Evolutionary conservation across 2,888 invertebrate species (phyloP), one percentile per base, ranked within the genome.

Genomic region (Platerodrilus igneus): DNA sequence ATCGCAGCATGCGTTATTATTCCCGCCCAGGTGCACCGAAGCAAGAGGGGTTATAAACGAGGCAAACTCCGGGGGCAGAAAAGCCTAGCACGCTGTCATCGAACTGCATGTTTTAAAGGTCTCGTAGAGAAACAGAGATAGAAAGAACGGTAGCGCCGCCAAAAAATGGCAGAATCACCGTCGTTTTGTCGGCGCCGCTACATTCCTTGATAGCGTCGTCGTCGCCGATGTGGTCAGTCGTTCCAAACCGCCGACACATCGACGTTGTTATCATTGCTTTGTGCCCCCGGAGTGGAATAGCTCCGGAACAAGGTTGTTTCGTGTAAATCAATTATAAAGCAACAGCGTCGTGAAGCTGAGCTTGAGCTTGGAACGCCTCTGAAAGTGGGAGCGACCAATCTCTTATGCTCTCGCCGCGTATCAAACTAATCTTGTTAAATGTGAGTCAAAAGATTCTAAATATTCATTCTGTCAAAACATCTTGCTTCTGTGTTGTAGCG

Each of bases 161-260:
- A 58, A 66, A 64, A 66, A 66, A 65, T 64, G 63, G 65, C 66
- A 64, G 55, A 50, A 52, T 50, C 48, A 48, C 46, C 46, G 50
- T 48, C 47, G 46, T 42, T 50, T 43, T 50, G 46, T 35, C 49
- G 52, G 52, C 55, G 53, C 52, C 52, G 51, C 46, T 71, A 71
- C 76, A 74, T 75, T 74, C 75, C 76, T 72, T 72, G 68, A 68
- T 63, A 71, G 68, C 68, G 71, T 70, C 72, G n/a, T n/a, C n/a
- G n/a, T 73, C 72, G 72, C 72, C 72, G 61, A 70, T 69, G 68
- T 70, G 71, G 60, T 63, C 62, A 68, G 67, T 70, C 67, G 71
- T 68, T 69, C 67, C 73, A 71, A 74, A 73, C 74, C 63, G 62
- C 58, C 59, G 59, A 55, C 56, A 47, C 45, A 41, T 41, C 43